Conservation (phyloP, 2,888 invertebrate genomes). For the Pseudococcus longispinus region DNA sequence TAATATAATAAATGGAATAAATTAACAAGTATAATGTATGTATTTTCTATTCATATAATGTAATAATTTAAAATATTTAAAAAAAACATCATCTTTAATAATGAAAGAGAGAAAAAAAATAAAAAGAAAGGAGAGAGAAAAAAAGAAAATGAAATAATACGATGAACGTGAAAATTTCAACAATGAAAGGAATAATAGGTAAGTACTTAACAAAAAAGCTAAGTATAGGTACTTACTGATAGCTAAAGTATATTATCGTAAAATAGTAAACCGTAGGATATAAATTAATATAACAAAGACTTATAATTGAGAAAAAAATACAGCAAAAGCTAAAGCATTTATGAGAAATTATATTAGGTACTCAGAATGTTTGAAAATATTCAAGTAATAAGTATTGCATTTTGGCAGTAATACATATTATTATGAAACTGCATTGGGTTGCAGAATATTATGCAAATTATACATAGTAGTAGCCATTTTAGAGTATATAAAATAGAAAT, state of each 20-base stretch:
- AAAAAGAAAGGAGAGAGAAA: neutral
- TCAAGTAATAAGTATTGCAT: neutral
- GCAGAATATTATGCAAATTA: constrained; percentile 5
- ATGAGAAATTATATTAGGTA: neutral
- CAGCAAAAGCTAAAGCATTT: neutral
- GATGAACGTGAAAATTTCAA: neutral
- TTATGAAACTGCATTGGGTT: neutral
- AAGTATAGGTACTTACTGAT: neutral
- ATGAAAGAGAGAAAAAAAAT: neutral
- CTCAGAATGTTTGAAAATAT: neutral
- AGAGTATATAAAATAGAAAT: constrained; percentile 36
- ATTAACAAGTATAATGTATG: constrained; percentile 20
- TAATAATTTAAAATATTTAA: neutral
- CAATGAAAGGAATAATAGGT: neutral
- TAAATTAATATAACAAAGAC: neutral
- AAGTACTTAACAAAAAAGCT: neutral
- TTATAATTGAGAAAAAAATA: neutral
- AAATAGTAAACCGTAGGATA: neutral
- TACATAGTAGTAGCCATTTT: constrained; percentile 30
- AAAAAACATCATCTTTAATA: neutral
- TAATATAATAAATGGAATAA: constrained; percentile 40
- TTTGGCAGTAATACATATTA: constrained; percentile 26
- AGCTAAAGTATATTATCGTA: neutral
- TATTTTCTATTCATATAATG: constrained; percentile 8
- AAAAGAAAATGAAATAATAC: neutral